Evolutionary conservation across 1,140 invertebrate species (phyloP), one percentile per base, ranked within the genome.

Genomic region (Drosophila truncata): DNA sequence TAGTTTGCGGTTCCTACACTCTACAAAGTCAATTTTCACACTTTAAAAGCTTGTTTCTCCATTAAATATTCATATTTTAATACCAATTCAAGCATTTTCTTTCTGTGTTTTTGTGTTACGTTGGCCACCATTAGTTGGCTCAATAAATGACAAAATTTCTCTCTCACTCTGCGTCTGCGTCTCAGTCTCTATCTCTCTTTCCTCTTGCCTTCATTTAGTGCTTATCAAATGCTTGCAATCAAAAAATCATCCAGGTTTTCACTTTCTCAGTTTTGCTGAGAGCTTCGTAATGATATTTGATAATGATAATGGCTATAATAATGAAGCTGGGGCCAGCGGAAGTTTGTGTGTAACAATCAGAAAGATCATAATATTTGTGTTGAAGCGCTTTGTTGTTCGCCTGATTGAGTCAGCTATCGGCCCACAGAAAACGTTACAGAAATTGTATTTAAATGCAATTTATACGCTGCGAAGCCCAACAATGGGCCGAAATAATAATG

Each of bases 391-490:
- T 87, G 84, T 88, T 72, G 84, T 88, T 72, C 59, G 55, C 50
- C 61, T 78, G 84, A 87, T 84, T 88, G 83, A 83, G 77, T 58
- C 81, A 75, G 58, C n/a, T 16, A 39, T 39, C 50, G 72, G 69
- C 71, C 63, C 66, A 77, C 80, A 20, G 50, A 27, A 23, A 39
- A 61, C 27, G 50, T 20, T 23, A 54, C 50, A 54, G 52, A 59
- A 29, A 71, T 41, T 50, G 69, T 85, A 88, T 82, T 87, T 87
- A 87, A 87, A 81, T 84, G 85, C 85, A 88, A 87, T 87, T 81
- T 84, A 88, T 88, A 77, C 82, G 44, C 46, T 59, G 39, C 23
- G 29, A 46, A 33, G 20, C 41, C 47, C 55, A 71, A 87, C 84
- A 87, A 88, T 75, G 42, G 42, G 1, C 31, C 72, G 27, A 50